These are phyloP conservation scores for Takifugu flavidus DNA, from an alignment of 2,113 vertebrate species.

Conservation along the genomic window DNA sequence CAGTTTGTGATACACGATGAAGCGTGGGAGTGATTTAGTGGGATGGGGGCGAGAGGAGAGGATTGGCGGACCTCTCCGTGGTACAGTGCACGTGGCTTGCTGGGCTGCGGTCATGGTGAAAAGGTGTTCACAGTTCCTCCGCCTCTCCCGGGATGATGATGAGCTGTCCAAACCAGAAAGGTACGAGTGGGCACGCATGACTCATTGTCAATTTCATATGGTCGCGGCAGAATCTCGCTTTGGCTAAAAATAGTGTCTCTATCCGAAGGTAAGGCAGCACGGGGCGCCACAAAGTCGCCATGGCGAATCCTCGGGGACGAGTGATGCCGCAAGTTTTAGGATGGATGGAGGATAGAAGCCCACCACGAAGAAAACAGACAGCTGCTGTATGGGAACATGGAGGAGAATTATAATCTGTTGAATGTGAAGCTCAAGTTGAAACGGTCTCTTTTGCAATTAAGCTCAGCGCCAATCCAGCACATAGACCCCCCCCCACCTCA, in stretches of 20 bases:
- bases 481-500: too few species aligned
- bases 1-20: slow-evolving; percentile 28
- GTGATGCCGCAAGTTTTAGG: slow-evolving; percentile 7
- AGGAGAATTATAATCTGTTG: slow-evolving; percentile 55
- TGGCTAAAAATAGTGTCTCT: slow-evolving; percentile 58
- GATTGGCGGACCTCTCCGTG: slow-evolving; percentile 1
- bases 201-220: slow-evolving; percentile 59
- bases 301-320: slow-evolving; percentile 9
- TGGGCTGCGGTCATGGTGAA: slow-evolving; percentile 10
- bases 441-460: slow-evolving; percentile 35
- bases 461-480: background rate
- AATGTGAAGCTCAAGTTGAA: slow-evolving; percentile 31
- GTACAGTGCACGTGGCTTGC: background rate
- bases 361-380: background rate
- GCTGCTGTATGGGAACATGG: slow-evolving; percentile 3
- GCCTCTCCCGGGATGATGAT: slow-evolving; percentile 32
- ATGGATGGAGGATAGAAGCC: background rate
- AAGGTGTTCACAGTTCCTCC: slow-evolving; percentile 21
- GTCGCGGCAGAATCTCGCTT: slow-evolving; percentile 26
- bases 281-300: slow-evolving; percentile 15
- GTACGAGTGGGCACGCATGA: slow-evolving; percentile 47
- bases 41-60: background rate
- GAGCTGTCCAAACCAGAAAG: slow-evolving; percentile 31
- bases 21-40: slow-evolving; percentile 25
- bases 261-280: slow-evolving; percentile 32